A percentile compares a stretch with the other conserved stretches of the same genome.
Conservation (phyloP, 1,140 invertebrate genomes). For the Akabosia matsudoensis region DNA sequence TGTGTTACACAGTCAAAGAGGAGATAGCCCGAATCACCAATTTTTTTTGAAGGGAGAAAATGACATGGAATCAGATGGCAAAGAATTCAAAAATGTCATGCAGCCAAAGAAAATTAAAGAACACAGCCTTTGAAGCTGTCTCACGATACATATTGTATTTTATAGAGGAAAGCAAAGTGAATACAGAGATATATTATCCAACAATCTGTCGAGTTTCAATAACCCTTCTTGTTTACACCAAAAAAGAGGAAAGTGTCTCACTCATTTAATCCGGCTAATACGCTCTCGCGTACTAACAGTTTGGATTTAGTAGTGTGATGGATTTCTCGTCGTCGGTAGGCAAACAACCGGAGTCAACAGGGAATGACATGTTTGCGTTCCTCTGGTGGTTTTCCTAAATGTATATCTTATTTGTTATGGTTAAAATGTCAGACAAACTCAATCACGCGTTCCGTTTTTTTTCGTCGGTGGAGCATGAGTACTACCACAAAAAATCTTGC, state of each 20-base stretch:
- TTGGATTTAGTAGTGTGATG: background rate
- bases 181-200: no score
- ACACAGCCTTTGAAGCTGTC: background rate
- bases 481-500: background rate
- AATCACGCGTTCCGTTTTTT: background rate
- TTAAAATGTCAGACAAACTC: background rate
- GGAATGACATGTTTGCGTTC: constrained; percentile 21
- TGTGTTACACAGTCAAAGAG: no score
- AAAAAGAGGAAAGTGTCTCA: no score
- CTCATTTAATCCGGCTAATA: no score
- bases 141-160: background rate
- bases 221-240: background rate
- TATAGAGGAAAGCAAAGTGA: background rate
- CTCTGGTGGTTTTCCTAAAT: constrained; percentile 9
- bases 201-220: background rate
- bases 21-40: background rate
- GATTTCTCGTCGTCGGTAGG: background rate
- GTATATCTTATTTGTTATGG: background rate
- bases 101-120: background rate
- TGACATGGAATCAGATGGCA: background rate
- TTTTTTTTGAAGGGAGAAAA: background rate
- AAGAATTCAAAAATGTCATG: constrained; percentile 4
- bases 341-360: background rate
- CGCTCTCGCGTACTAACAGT: no score
- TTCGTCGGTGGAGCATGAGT: background rate